Evolutionary conservation across 2,113 vertebrate species (phyloP), one percentile per base, ranked within the genome.

Genomic region (Pantherophis guttatus): DNA sequence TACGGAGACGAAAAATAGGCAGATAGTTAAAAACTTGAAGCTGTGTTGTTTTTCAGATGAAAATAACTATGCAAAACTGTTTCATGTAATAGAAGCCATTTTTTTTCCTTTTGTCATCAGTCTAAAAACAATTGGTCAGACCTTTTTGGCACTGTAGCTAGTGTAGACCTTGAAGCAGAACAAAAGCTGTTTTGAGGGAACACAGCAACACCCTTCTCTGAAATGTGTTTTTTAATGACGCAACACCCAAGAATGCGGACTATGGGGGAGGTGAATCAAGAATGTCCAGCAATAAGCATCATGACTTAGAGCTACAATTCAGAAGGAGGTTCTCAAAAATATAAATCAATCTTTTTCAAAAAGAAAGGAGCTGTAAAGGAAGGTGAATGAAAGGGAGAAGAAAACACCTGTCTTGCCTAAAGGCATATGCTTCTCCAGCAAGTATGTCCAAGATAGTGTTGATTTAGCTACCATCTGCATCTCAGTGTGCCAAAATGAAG

Each of bases 11-110:
- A 23, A 55, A 33, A 62, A 53, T 93, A 54, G 90, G 57, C 17
- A 90, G 53, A 89, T 4, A 57, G 48, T 95, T 90, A 95, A 95
- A 91, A 94, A 88, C 87, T 29, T 48, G 92, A 91, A 53, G 15
- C 3, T 48, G 62, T 87, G n/a, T 88, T 53, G 55, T 24, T 29
- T 21, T 81, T 81, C 19, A 39, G 4, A 24, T 11, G 48, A 55
- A 91, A 55, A 59, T 86, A n/a, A 89, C 65, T 59, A 48, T 58
- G 87, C 44, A 52, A 93, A 75, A 59, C 21, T 58, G 44, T 89
- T 89, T 29, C 70, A 92, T 62, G 58, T 29, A 91, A 85, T 54
- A 88, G 54, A 91, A 53, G n/a, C 15, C 57, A 26, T 91, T 88
- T 58, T 81, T 87, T 75, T 87, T 52, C 62, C 87, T 92, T 92